These are phyloP conservation scores for Characodon lateralis DNA, from an alignment of 2,797 vertebrate species.

Conservation along the genomic window DNA sequence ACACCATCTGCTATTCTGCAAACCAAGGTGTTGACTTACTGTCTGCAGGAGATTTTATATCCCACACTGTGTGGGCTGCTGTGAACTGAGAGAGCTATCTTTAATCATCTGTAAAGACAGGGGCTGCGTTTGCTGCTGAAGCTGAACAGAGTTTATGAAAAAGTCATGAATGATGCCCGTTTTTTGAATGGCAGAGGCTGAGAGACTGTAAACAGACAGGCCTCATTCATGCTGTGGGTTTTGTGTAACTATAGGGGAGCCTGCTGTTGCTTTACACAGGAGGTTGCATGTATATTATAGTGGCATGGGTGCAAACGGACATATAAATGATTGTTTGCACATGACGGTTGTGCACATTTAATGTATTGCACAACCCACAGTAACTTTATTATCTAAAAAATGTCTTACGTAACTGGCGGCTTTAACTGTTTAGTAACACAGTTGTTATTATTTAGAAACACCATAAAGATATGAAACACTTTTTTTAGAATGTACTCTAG, in stretches of 20 bases:
- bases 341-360: neutral
- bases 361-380: neutral
- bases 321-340: neutral
- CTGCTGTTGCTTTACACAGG: neutral
- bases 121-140: neutral
- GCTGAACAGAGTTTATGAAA: neutral
- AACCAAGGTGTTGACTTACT: slow-evolving; percentile 48
- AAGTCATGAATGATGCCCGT: slow-evolving; percentile 1
- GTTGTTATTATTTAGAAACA: neutral
- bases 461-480: neutral
- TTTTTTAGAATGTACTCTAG: neutral
- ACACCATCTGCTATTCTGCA: slow-evolving; percentile 59
- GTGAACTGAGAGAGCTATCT: slow-evolving; percentile 13
- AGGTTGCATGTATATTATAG: neutral
- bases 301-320: neutral
- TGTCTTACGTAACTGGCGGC: neutral
- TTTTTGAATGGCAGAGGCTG: neutral
- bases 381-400: neutral
- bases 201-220: neutral
- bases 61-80: slow-evolving; percentile 14
- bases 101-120: neutral
- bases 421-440: neutral
- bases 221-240: neutral
- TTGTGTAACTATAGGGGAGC: neutral
- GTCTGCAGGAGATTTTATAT: slow-evolving; percentile 35